Evolutionary conservation across 2,888 invertebrate genomes (phyloP), one percentile per base, ranked within the genome.

Genomic region (Alentia gelatinosa): DNA sequence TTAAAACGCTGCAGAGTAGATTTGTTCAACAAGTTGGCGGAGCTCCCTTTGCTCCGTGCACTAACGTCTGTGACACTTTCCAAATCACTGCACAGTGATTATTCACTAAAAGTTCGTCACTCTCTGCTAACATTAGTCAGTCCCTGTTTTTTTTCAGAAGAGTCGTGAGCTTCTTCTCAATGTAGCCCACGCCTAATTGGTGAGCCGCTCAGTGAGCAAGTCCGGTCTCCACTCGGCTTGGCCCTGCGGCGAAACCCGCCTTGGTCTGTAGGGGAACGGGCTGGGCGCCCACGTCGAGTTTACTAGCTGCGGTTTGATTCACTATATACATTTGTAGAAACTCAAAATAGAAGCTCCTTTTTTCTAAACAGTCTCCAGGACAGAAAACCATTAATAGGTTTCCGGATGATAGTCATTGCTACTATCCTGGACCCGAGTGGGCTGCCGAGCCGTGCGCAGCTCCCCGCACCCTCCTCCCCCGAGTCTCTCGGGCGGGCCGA

Each of bases 341-440:
- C 79, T 79, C 79, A 39, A 79, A 39, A 37, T 79, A 39, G 39
- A 39, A 79, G 79, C 39, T 79, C 39, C 79, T 39, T 79, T 68
- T n/a, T n/a, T n/a, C 35, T 79, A 23, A 79, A 39, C 37, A 79
- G 79, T 79, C 37, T 33, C 15, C 3, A 79, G 79, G 15, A 37
- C 37, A 37, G 9, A 39, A 37, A n/a, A n/a, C n/a, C 68, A 68
- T 12, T 26, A 15, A 26, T 30, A 30, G 68, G 68, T 4, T 3
- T 56, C 56, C 4, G n/a, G 68, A 26, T 68, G 26, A 4, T 26
- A n/a, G n/a, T n/a, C n/a, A n/a, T n/a, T n/a, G n/a, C n/a, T n/a
- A 68, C 68, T 68, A 26, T 30, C 68, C 68, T 68, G 30, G 68
- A 30, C 3, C 12, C 12, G 30, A 30, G 68, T 12, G 30, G 30